Evolutionary conservation across 1,140 invertebrate species (phyloP).

Genomic region (Platorchestia sp.): DNA sequence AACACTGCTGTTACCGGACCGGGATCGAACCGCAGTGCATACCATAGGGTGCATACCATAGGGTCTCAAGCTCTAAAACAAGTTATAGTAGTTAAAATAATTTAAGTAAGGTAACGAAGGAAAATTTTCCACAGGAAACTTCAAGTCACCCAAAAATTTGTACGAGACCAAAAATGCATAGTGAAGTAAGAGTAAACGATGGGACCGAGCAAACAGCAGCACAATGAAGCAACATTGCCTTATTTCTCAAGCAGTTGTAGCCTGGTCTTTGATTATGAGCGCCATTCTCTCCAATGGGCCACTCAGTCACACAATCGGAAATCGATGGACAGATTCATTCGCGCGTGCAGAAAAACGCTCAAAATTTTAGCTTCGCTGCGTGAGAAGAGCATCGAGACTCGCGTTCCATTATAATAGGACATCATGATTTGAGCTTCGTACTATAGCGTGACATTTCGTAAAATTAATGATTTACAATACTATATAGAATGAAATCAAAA

Average conservation of each 20-base stretch:
- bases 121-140: background rate
- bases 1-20: too few relatives aligned
- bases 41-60: too few relatives aligned
- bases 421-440: background rate
- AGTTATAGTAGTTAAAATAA: background rate
- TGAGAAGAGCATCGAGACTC: background rate
- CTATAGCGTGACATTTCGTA: background rate
- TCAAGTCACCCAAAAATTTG: too few relatives aligned
- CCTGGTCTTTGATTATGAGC: background rate
- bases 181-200: background rate
- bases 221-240: background rate
- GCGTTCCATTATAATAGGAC: background rate
- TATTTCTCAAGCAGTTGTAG: background rate
- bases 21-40: too few relatives aligned
- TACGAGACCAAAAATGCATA: background rate
- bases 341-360: background rate
- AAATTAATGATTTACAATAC: background rate
- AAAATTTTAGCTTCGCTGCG: background rate
- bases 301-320: slow-evolving; percentile 29
- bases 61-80: background rate
- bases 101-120: background rate
- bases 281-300: background rate
- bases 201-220: background rate
- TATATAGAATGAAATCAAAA: background rate
- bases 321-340: slow-evolving; percentile 15